Base-by-base conservation (phyloP, 2,797 vertebrate species). In the Dendrocincla fuliginosa region DNA sequence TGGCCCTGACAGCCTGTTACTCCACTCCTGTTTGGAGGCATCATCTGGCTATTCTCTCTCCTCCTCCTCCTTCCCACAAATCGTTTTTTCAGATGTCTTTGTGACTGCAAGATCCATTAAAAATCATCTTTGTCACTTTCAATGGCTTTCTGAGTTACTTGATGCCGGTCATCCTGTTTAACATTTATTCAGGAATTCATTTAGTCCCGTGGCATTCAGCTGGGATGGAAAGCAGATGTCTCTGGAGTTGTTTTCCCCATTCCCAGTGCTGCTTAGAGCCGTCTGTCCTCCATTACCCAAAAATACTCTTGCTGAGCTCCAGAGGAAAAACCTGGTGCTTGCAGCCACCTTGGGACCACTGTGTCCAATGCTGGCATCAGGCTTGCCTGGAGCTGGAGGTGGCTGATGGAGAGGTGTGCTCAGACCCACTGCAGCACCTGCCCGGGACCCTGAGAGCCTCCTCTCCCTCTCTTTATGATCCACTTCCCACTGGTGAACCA, bases 181-280 rank as follows among this genome's bases (percentile, higher is more conserved):
- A 47, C 59, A 39, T 87, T 90, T 81, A 46, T 32, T 77, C 85
- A 90, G 74, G 91, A 95, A 90, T 93, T 82, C 30, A 28, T 69
- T 94, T 78, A 47, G 37, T 56, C 50, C 75, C 12, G 0, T 59
- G 78, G 52, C 1, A 6, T 69, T 75, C 42, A 49, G 28, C 7
- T 63, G 39, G 71, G 78, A 93, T 75, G 61, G 33, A 81, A 94
- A 95, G 78, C 88, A 95, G 88, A 96, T 87, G 84, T 42, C 74
- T 78, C 56, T 7, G 1, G n/a, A 64, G 28, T 75, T 59, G 37
- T 83, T 89, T 84, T 41, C 61, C 61, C 55, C 28, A 55, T 65
- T 83, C 18, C 35, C 2, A 15, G 46, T 44, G 33, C 56, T 90
- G n/a, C 68, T 83, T 18, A 30, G 44, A 74, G 41, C 35, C 12